Conservation (phyloP, 2,888 invertebrate species). For the Epistrophe eligans region DNA sequence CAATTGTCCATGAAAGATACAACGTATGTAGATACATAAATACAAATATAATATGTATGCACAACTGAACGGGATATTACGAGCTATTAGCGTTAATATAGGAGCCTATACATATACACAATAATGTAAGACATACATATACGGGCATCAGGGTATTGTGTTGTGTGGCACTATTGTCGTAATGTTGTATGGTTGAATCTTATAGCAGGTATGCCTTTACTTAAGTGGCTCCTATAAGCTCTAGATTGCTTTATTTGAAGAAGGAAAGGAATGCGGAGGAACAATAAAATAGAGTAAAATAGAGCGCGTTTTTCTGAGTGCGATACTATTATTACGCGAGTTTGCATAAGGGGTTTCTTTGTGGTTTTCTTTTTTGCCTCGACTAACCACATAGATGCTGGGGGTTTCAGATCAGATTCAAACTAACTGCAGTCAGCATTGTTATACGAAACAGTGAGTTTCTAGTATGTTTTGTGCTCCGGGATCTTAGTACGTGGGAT, state of each 20-base stretch:
- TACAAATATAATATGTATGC: not conserved
- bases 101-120: slow-evolving; percentile 23
- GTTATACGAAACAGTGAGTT: not conserved
- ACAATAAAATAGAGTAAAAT: slow-evolving; percentile 31
- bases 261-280: slow-evolving; percentile 32
- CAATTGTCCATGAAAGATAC: slow-evolving; percentile 48
- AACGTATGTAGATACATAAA: not conserved
- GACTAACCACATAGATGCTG: not conserved
- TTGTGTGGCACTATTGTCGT: not conserved
- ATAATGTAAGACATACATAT: not conserved
- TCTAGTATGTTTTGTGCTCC: too few species aligned
- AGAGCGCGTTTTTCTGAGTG: slow-evolving; percentile 52
- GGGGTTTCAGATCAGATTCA: slow-evolving; percentile 4
- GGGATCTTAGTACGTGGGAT: too few species aligned
- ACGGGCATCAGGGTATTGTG: not conserved
- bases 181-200: not conserved
- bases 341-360: slow-evolving; percentile 57
- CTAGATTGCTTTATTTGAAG: slow-evolving; percentile 58
- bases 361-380: not conserved
- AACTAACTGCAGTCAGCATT: not conserved
- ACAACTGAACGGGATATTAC: slow-evolving; percentile 53
- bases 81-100: slow-evolving; percentile 67
- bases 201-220: slow-evolving; percentile 3
- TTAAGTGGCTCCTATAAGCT: slow-evolving; percentile 37
- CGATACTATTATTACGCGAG: slow-evolving; percentile 63